phyloP scores from a whole-genome alignment of 2,888 invertebrate genomes.

The Labia minor region DNA sequence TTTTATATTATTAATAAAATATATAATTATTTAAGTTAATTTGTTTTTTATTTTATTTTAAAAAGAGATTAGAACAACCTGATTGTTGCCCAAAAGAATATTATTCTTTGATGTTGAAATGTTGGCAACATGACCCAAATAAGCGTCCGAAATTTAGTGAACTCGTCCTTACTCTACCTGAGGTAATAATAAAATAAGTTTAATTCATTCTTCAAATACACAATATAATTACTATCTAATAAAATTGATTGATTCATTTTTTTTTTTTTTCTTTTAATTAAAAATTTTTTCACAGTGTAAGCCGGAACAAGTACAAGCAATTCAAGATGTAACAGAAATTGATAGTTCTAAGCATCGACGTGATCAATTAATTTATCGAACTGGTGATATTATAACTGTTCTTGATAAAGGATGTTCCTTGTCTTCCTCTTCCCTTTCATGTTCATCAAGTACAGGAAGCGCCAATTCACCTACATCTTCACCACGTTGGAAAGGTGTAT shows the following conservation, averaged over 20 bases:
- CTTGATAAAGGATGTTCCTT: conserved; percentile 59
- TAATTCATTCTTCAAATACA: too few relatives aligned
- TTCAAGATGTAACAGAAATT: conserved; percentile 43
- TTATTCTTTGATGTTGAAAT: conserved; percentile 83
- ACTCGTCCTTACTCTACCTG: conserved; percentile 63
- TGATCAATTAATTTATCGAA: conserved; percentile 70
- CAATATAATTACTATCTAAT: conserved; percentile 14
- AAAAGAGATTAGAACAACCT: conserved; percentile 75
- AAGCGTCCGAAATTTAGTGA: conserved; percentile 85
- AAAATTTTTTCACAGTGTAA: conserved; percentile 45
- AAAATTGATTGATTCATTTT: neutral
- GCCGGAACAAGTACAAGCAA: conserved; percentile 87
- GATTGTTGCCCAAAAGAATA: conserved; percentile 91
- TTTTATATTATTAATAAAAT: conserved; percentile 7
- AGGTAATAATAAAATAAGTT: conserved; percentile 36
- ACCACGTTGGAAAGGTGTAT: conserved; percentile 81
- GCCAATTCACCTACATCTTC: conserved; percentile 34
- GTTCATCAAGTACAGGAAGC: neutral
- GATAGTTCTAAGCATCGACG: conserved; percentile 42
- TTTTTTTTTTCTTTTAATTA: conserved; percentile 19
- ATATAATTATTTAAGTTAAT: neutral
- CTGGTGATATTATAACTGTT: conserved; percentile 86
- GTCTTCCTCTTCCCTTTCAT: conserved; percentile 35
- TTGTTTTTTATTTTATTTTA: conserved; percentile 26
- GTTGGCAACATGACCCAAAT: conserved; percentile 89